Conservation (phyloP, 2,888 invertebrate genomes). For the Chirona hameri region DNA sequence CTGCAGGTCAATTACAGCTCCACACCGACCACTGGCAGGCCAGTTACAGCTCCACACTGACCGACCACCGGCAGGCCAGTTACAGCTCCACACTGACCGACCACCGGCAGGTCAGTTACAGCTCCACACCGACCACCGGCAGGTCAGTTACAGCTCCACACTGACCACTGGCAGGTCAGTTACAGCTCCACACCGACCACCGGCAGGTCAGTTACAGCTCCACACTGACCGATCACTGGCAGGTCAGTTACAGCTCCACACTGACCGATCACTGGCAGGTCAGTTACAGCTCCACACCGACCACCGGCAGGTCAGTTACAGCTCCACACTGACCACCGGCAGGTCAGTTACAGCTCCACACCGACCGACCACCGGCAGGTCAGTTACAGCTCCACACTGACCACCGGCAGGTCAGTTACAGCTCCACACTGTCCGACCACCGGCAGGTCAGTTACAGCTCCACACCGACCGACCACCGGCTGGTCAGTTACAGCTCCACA, state of each 20-base stretch:
- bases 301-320: slow-evolving; percentile 28
- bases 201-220: slow-evolving; percentile 31
- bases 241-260: too few species aligned
- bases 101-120: slow-evolving; percentile 32
- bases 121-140: slow-evolving; percentile 28
- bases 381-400: neutral
- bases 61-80: too few species aligned
- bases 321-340: slow-evolving; percentile 48
- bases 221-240: too few species aligned
- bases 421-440: neutral
- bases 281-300: slow-evolving; percentile 27
- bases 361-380: slow-evolving; percentile 34
- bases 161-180: slow-evolving; percentile 55
- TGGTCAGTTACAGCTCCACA: slow-evolving; percentile 29
- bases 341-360: slow-evolving; percentile 49
- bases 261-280: slow-evolving; percentile 30
- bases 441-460: slow-evolving; percentile 31
- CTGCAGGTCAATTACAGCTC: slow-evolving; percentile 57
- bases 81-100: neutral
- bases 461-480: slow-evolving; percentile 29
- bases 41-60: neutral
- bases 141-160: slow-evolving; percentile 30
- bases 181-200: slow-evolving; percentile 32
- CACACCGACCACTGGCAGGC: slow-evolving; percentile 34
- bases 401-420: too few species aligned